A percentile compares a stretch with the other conserved stretches of the same genome.
phyloP scores from a whole-genome alignment of 2,113 vertebrate genomes.

The Nasalis larvatus region DNA sequence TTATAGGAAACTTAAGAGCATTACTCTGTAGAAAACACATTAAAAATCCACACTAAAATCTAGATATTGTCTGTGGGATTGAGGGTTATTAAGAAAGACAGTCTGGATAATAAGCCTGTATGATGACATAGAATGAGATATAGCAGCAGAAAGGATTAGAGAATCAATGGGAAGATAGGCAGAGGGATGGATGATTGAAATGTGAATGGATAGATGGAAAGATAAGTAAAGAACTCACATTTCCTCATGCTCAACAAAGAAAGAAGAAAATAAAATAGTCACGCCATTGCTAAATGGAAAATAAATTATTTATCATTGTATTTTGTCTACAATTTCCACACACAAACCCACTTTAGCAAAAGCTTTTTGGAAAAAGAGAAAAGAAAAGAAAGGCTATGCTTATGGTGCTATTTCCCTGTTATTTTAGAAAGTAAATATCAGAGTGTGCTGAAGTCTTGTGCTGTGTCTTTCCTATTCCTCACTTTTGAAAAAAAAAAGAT shows the following conservation, averaged over 20 bases:
- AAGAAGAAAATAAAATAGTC: background rate
- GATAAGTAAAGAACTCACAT: background rate
- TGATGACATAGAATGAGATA: background rate
- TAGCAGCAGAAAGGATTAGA: background rate
- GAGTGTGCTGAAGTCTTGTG: constrained; percentile 89
- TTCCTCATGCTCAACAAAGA: background rate
- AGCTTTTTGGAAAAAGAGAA: constrained; percentile 54
- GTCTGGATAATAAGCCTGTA: background rate
- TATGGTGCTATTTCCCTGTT: constrained; percentile 86
- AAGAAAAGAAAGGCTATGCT: constrained; percentile 68
- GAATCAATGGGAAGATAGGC: background rate
- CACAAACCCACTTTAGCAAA: background rate
- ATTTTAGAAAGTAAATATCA: constrained; percentile 92
- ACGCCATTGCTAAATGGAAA: background rate
- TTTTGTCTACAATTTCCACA: background rate
- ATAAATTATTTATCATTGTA: constrained; percentile 44
- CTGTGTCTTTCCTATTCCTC: constrained; percentile 91
- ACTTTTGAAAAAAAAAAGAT: constrained; percentile 95
- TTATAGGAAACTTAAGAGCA: background rate
- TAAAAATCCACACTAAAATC: background rate
- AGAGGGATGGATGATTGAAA: background rate
- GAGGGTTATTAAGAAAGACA: background rate
- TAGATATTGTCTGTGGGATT: background rate
- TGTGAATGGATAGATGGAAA: background rate
- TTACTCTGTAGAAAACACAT: background rate